Conservation (phyloP, 2,888 invertebrate genomes). For the Thysanoteuthis rhombus region DNA sequence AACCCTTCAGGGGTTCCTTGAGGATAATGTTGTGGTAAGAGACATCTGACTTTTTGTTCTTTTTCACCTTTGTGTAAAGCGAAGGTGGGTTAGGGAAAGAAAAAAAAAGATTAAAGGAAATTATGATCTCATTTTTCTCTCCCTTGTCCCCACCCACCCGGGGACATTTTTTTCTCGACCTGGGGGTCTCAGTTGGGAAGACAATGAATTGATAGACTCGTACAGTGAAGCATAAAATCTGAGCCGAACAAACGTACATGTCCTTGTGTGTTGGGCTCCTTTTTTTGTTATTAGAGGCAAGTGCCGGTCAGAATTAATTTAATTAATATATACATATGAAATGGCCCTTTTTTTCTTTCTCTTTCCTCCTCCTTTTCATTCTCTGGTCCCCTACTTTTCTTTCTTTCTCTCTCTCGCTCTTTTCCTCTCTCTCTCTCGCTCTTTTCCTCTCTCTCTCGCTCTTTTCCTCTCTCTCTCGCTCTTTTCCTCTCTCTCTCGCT, state of each 20-base stretch:
- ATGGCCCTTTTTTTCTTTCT: background rate
- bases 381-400: no score
- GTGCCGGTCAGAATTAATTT: background rate
- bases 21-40: background rate
- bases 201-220: background rate
- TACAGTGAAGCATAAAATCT: background rate
- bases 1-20: background rate
- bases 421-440: no score
- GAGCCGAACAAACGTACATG: background rate
- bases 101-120: background rate
- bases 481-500: no score
- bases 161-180: background rate
- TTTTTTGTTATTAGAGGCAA: background rate
- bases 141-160: background rate
- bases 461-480: no score
- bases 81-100: background rate
- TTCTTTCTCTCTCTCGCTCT: background rate
- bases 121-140: background rate
- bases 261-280: background rate
- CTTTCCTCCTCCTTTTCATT: no score
- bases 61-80: background rate
- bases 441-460: no score
- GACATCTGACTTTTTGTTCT: background rate
- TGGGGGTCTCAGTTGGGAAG: background rate
- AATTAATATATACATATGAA: background rate